phyloP scores from a whole-genome alignment of 2,888 invertebrate species.

The Chrysotoxum bicinctum region DNA sequence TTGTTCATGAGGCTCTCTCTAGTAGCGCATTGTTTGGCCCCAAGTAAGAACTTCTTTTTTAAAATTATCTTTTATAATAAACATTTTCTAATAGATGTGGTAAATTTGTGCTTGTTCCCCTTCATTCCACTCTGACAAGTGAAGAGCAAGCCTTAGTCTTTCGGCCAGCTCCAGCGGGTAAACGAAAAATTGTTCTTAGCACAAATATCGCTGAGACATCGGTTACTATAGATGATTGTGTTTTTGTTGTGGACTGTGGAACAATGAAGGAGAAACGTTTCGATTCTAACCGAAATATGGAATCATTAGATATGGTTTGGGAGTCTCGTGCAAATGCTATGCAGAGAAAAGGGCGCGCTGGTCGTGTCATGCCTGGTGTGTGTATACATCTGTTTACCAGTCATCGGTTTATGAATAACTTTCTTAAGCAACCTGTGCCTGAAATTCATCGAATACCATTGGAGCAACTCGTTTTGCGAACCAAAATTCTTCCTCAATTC shows the following conservation, averaged over 20 bases:
- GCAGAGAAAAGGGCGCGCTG: conserved; percentile 95
- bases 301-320: conserved; percentile 93
- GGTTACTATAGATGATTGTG: conserved; percentile 97
- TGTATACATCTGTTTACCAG: conserved; percentile 92
- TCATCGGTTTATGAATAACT: conserved; percentile 85
- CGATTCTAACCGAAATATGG: conserved; percentile 90
- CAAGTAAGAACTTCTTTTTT: conserved; percentile 78
- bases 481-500: conserved; percentile 85
- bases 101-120: conserved; percentile 88
- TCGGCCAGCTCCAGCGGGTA: conserved; percentile 86
- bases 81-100: conserved; percentile 80
- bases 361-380: conserved; percentile 93
- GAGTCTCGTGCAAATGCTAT: conserved; percentile 94
- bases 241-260: conserved; percentile 95
- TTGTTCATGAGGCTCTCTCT: conserved; percentile 86
- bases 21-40: conserved; percentile 86
- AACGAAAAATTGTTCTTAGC: conserved; percentile 92
- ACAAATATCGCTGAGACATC: conserved; percentile 98
- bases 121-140: conserved; percentile 92
- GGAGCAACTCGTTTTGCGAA: conserved; percentile 89
- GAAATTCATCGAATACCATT: conserved; percentile 95
- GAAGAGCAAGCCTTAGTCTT: conserved; percentile 91
- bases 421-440: conserved; percentile 90
- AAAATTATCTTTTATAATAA: not conserved
- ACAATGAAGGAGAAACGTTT: conserved; percentile 93